These are phyloP conservation scores for Phoebastria nigripes DNA, from an alignment of 2,797 vertebrate genomes.

Conservation along the genomic window DNA sequence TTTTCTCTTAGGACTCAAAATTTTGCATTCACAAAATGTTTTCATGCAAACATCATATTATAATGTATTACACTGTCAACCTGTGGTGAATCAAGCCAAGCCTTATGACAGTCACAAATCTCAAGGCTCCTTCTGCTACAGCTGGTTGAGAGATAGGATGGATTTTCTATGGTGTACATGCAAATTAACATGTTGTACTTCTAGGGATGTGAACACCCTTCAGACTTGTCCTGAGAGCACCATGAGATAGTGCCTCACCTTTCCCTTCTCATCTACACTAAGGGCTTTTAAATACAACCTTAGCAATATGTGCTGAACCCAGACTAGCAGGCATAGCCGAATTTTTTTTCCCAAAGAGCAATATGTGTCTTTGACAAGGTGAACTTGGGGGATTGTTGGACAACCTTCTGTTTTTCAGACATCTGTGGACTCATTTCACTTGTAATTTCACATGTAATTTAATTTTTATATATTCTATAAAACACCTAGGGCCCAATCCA, in stretches of 20 bases:
- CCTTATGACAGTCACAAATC: not conserved
- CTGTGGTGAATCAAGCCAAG: not conserved
- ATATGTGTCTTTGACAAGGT: not conserved
- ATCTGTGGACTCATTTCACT: not conserved
- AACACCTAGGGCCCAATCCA: not conserved
- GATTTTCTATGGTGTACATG: not conserved
- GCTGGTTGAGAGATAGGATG: not conserved
- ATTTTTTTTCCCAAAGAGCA: not conserved
- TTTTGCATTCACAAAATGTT: not conserved
- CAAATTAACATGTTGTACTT: not conserved
- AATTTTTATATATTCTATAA: not conserved
- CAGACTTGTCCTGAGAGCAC: not conserved
- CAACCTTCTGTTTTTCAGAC: not conserved
- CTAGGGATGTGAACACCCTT: not conserved
- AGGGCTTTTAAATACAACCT: not conserved
- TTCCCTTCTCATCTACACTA: not conserved
- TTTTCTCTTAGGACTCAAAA: not conserved
- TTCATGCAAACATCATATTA: not conserved
- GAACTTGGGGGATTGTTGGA: not conserved
- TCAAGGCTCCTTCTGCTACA: not conserved
- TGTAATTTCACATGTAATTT: conserved; percentile 1
- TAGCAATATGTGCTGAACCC: not conserved
- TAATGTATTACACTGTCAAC: not conserved
- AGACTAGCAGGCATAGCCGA: not conserved
- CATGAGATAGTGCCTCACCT: not conserved